Conservation (phyloP, 2,888 invertebrate genomes). For the Lithophane ornitopus region DNA sequence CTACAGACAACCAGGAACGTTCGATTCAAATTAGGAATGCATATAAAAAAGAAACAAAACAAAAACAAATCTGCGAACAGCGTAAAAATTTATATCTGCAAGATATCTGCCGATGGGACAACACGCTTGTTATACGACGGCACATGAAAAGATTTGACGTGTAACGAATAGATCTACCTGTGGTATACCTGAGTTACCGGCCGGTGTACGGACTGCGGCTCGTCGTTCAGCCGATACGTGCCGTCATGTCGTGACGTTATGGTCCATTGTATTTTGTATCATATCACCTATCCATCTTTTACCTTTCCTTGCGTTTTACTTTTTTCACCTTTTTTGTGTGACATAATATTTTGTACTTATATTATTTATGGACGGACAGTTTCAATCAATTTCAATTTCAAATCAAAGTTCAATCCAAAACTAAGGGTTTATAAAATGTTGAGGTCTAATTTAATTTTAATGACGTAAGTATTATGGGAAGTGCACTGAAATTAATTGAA, state of each 20-base stretch:
- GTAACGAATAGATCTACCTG: slow-evolving; percentile 54
- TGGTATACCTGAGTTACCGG: slow-evolving; percentile 57
- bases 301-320: slow-evolving; percentile 69
- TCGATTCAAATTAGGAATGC: slow-evolving; percentile 10
- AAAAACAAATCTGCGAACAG: slow-evolving; percentile 16
- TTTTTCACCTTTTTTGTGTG: slow-evolving; percentile 63
- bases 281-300: slow-evolving; percentile 74
- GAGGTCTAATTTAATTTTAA: neutral
- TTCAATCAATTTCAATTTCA: too few relatives aligned
- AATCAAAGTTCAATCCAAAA: neutral
- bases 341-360: neutral
- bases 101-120: slow-evolving; percentile 45
- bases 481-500: neutral
- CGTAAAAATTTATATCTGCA: slow-evolving; percentile 28
- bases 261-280: slow-evolving; percentile 77
- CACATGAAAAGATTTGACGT: slow-evolving; percentile 65
- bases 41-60: slow-evolving; percentile 26
- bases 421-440: neutral
- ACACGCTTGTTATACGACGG: slow-evolving; percentile 52
- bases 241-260: slow-evolving; percentile 84
- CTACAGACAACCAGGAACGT: too few relatives aligned
- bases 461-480: neutral
- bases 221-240: slow-evolving; percentile 77
- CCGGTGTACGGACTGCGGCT: slow-evolving; percentile 56
- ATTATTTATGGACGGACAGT: neutral